Percentiles rank a stretch among this genome's conserved stretches.
Evolutionary conservation across 2,113 vertebrate species (phyloP).

Genomic region (Dascyllus trimaculatus): DNA sequence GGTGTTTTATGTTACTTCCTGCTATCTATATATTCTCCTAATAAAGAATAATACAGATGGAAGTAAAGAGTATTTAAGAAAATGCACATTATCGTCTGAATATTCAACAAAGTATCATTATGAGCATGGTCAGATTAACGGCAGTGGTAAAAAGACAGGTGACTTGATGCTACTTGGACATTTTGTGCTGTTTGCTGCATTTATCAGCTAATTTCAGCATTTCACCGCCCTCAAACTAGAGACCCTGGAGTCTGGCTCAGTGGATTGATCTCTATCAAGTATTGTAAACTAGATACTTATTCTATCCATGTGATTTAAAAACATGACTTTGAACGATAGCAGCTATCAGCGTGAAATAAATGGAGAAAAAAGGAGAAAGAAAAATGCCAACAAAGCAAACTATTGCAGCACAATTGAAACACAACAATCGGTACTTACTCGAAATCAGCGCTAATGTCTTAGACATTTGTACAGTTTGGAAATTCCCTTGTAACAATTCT

Average conservation of each 20-base stretch:
- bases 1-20: constrained; percentile 13
- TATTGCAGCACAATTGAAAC: constrained; percentile 66
- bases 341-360: constrained; percentile 49
- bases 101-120: constrained; percentile 20
- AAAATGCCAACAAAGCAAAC: constrained; percentile 59
- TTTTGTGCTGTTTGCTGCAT: background rate
- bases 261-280: constrained; percentile 41
- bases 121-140: background rate
- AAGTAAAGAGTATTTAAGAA: constrained; percentile 18
- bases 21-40: background rate
- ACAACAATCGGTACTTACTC: constrained; percentile 75
- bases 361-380: constrained; percentile 34
- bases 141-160: background rate
- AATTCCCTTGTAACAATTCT: constrained; percentile 93
- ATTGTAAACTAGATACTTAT: constrained; percentile 54
- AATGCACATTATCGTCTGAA: constrained; percentile 6
- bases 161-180: constrained; percentile 13
- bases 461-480: constrained; percentile 98
- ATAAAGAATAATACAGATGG: constrained; percentile 17
- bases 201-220: constrained; percentile 42
- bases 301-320: constrained; percentile 55
- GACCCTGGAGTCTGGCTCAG: constrained; percentile 29
- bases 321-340: constrained; percentile 59
- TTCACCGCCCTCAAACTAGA: constrained; percentile 44
- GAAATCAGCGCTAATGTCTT: constrained; percentile 72